phyloP scores from a whole-genome alignment of 2,113 vertebrate species.

The Odocoileus virginianus region DNA sequence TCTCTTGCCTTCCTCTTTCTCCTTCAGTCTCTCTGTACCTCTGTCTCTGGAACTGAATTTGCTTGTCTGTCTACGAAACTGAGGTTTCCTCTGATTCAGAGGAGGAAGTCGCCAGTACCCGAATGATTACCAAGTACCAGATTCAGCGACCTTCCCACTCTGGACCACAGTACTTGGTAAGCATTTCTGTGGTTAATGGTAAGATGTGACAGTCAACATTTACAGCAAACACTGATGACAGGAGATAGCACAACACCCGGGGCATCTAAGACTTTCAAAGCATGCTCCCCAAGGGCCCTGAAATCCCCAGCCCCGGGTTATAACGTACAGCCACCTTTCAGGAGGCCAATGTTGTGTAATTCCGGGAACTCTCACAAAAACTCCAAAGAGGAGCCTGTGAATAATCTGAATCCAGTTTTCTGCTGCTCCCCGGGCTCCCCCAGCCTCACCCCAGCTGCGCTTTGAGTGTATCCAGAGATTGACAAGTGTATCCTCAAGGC shows the following conservation, averaged over 20 bases:
- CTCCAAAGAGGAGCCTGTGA: background rate
- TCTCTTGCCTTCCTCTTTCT: background rate
- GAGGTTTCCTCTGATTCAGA: background rate
- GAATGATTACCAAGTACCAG: fast-evolving
- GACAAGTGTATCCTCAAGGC: background rate
- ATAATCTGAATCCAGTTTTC: background rate
- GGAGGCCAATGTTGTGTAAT: background rate
- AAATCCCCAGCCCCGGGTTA: background rate
- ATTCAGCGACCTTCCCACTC: fast-evolving
- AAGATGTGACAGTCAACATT: background rate
- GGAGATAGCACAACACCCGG: background rate
- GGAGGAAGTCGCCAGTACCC: background rate
- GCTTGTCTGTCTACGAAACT: background rate
- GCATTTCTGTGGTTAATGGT: background rate
- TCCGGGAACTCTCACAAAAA: background rate
- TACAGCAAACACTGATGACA: background rate
- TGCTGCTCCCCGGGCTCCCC: background rate
- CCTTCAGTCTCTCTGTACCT: background rate
- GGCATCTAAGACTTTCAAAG: background rate
- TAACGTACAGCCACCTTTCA: background rate
- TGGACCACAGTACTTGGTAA: background rate
- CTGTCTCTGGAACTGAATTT: background rate
- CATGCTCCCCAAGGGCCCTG: background rate
- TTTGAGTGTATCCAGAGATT: background rate
- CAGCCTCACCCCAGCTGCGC: background rate